Evolutionary conservation across 2,113 vertebrate genomes (phyloP), one percentile per base, ranked within the genome.

Genomic region (Brachyistius frenatus): DNA sequence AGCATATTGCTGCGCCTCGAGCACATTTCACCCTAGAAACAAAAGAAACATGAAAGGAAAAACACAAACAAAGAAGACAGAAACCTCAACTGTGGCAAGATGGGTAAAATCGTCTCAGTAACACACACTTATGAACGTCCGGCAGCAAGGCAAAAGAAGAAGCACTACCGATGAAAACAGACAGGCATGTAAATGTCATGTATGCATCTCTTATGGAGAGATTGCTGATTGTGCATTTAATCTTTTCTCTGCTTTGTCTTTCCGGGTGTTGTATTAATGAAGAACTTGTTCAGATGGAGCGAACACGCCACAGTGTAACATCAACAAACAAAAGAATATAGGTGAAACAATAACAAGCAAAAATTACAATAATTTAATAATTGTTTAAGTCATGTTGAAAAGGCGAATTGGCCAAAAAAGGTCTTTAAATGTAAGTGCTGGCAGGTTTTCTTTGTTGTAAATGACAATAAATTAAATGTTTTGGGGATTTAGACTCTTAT

Each of bases 1-100:
- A 76, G 86, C 88, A 90, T 85, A 76, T 80, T 80, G 85, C 77
- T 31, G 32, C 5, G 49, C 89, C 85, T 76, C 33, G 32, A 74
- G 89, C 71, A 30, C 54, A 41, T 74, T 82, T 72, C 72, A 76
- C 32, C 76, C 77, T 67, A 77, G 57, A 66, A 62, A 50, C 66
- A 37, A 47, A 73, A 13, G 32, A 62, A 39, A 60, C 3, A 31
- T 49, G 13, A 67, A 69, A 80, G 31, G 50, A 14, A 80, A 79
- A 76, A 85, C 32, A 75, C 65, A 82, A 77, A 87, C 57, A 85
- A 81, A 79, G 52, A 72, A 58, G 39, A 54, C 9, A 52, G 63
- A 73, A 66, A 69, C 39, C 36, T 37, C 5, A 9, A 61, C 31
- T 23, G 54, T 13, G 7, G 39, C 14, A 54, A 54, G 54, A 76